Base-by-base conservation (phyloP, 2,888 invertebrate species). In the Trichogramma evanescens region DNA sequence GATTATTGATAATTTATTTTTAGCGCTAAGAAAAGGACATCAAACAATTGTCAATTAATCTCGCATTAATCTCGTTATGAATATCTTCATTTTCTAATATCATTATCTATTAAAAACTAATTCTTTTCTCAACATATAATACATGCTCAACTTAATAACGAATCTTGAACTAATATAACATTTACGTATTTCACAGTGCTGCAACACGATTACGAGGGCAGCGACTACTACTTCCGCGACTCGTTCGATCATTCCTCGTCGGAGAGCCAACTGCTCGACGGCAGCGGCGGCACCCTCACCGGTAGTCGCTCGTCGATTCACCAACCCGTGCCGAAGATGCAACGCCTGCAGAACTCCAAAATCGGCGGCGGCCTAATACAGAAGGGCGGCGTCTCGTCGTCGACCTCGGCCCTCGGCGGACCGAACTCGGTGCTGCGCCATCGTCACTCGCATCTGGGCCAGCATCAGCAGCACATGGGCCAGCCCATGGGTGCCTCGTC, bases 231-330 rank as follows among this genome's bases (percentile, higher is more conserved):
- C 76, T 85, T 87, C 72, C 86, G 89, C 44, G 89, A 89, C 78
- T 89, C 88, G 68, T 84, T 87, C 70, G 87, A 90, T 73, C 89
- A 89, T 75, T 90, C 91, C 51, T 89, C 90, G 40, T 88, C 89
- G 9, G 89, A 90, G 77, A 89, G 89, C 59, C 88, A 87, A 69
- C 80, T 85, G 67, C 71, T 85, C 72, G 81, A 83, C 68, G 70
- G 72, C 6, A 70, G 71, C 13, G 74, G 74, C 6, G 58, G 63
- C 3, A 38, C 49, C 5, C 56, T 55, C 5, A 45, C 13, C 7
- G 59, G 59, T 3, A 74, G 72, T 63, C 71, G 75, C 10, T 74
- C 76, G 57, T 26, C 26, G 26, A 26, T 26, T 26, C 71, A 72
- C 48, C 72, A 77, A 45, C 76, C 76, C 4, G 76, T 77, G 59